Conservation (phyloP, 2,797 vertebrate genomes). For the Octomys mimax region DNA sequence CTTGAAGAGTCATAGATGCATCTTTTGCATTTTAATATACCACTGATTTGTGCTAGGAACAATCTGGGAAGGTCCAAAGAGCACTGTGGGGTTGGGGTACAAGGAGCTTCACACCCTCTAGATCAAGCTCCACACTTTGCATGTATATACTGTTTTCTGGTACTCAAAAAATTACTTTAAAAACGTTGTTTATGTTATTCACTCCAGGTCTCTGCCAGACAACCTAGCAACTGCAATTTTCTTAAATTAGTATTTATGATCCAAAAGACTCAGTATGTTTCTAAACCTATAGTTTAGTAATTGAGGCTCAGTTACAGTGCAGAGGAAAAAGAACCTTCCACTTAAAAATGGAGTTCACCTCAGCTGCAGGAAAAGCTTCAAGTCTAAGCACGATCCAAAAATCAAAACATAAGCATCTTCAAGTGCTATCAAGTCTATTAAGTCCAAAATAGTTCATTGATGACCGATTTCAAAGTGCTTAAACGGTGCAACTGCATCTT, state of each 20-base stretch:
- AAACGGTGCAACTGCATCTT: constrained; percentile 88
- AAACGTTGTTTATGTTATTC: neutral
- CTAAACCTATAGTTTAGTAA: neutral
- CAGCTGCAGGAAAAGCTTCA: constrained; percentile 3
- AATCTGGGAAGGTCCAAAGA: neutral
- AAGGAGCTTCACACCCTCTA: neutral
- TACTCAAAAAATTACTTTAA: neutral
- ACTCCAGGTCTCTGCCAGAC: neutral
- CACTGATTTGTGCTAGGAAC: neutral
- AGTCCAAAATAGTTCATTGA: constrained; percentile 89
- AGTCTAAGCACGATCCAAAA: constrained; percentile 83
- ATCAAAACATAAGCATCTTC: constrained; percentile 87
- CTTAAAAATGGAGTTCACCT: constrained; percentile 55
- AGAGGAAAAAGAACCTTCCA: neutral
- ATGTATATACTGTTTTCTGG: neutral
- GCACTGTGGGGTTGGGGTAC: neutral
- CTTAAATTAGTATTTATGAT: constrained; percentile 27
- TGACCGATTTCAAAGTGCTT: constrained; percentile 89
- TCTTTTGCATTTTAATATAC: neutral
- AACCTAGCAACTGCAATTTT: neutral
- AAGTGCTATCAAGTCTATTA: constrained; percentile 89
- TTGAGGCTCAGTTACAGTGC: neutral
- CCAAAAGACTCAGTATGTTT: neutral
- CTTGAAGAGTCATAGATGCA: neutral
- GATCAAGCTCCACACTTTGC: neutral